Conservation (phyloP, 2,113 vertebrate species). For the Scomber japonicus region DNA sequence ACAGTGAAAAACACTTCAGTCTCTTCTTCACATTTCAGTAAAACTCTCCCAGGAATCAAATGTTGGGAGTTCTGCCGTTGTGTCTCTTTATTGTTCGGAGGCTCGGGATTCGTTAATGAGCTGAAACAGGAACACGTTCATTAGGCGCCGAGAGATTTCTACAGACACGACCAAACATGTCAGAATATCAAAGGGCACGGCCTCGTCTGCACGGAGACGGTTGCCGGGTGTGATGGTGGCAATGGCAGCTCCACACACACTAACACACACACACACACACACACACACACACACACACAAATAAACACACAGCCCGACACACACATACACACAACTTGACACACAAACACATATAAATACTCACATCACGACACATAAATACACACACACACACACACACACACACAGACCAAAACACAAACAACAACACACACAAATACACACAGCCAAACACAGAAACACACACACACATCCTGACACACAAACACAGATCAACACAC, state of each 20-base stretch:
- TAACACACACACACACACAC: neutral
- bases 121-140: slow-evolving; percentile 11
- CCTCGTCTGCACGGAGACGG: slow-evolving; percentile 12
- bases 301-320: neutral
- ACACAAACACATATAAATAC: too few relatives aligned
- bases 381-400: neutral
- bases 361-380: too few relatives aligned
- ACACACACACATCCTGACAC: too few relatives aligned
- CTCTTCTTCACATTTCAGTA: neutral
- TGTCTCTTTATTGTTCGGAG: neutral
- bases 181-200: slow-evolving; percentile 42
- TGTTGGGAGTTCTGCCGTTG: neutral
- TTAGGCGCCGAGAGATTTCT: neutral
- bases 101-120: neutral
- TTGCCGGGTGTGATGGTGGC: slow-evolving; percentile 12
- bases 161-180: slow-evolving; percentile 59
- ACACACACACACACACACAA: too few relatives aligned
- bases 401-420: neutral
- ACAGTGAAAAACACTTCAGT: too few relatives aligned
- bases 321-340: neutral
- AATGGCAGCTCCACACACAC: fast-evolving
- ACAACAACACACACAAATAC: neutral
- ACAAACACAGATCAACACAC: too few relatives aligned
- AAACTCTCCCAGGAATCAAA: neutral
- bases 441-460: too few relatives aligned